phyloP scores from a whole-genome alignment of 2,888 invertebrate genomes.

The Torymus aiolomorphi region DNA sequence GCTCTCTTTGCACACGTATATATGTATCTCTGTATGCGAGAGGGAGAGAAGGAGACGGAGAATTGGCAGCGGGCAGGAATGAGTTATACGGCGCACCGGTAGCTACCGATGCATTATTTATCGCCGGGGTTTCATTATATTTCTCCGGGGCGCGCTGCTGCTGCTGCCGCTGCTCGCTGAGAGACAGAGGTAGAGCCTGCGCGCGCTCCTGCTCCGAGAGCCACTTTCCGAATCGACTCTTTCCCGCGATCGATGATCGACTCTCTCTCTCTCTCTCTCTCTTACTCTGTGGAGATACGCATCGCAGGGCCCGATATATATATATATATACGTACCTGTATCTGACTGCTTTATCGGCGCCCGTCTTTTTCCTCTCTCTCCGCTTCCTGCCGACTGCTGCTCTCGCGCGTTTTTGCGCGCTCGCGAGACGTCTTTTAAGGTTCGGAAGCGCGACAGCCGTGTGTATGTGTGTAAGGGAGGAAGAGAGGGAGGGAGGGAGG shows the following conservation, averaged over 20 bases:
- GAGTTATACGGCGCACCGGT: conserved; percentile 74
- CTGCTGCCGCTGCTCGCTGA: neutral
- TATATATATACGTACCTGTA: neutral
- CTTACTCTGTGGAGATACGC: conserved; percentile 13
- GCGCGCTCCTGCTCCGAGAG: too few species aligned
- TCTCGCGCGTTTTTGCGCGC: neutral
- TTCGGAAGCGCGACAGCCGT: conserved; percentile 17
- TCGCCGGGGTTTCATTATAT: conserved; percentile 75
- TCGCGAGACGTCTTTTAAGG: neutral
- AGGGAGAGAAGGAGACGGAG: conserved; percentile 54
- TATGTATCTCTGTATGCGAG: neutral
- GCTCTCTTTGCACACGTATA: neutral
- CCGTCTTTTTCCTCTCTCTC: conserved; percentile 35
- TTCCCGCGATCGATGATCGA: conserved; percentile 53
- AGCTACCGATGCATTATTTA: conserved; percentile 75
- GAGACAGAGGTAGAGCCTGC: conserved; percentile 10
- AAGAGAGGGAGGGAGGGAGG: too few species aligned
- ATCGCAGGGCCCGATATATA: neutral
- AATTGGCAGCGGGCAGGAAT: conserved; percentile 68
- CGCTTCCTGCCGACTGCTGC: conserved; percentile 2
- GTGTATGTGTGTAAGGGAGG: too few species aligned
- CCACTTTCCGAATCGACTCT: conserved; percentile 56
- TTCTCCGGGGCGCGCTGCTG: conserved; percentile 62
- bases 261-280: conserved; percentile 46
- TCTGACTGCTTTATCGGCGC: conserved; percentile 56